Percentiles rank a stretch among this genome's conserved stretches.
These are phyloP conservation scores for Bombus ignitus DNA, from an alignment of 1,140 invertebrate species.

Conservation along the genomic window DNA sequence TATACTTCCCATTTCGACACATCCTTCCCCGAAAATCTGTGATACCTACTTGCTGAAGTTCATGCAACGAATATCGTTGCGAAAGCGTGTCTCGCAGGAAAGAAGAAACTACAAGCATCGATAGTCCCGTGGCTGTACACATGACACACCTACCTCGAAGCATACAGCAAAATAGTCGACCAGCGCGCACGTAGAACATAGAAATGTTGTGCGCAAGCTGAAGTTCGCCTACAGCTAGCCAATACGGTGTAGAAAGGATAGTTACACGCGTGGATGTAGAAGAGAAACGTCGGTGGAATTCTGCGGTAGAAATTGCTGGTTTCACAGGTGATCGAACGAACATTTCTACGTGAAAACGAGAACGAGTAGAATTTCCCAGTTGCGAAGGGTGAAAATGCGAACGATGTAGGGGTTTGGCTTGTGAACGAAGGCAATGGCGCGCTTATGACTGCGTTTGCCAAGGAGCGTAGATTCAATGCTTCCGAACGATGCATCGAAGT, in stretches of 20 bases:
- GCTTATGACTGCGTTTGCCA: neutral
- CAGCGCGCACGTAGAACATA: neutral
- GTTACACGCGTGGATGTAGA: too few species aligned
- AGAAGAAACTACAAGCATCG: too few species aligned
- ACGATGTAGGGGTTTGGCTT: neutral
- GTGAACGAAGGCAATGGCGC: neutral
- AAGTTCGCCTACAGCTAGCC: too few species aligned
- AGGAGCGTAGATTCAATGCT: neutral
- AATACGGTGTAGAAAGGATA: neutral
- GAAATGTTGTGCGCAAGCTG: too few species aligned
- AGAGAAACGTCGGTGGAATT: neutral
- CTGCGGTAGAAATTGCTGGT: neutral
- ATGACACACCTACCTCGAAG: too few species aligned
- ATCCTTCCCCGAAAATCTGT: too few species aligned
- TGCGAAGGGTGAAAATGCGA: neutral
- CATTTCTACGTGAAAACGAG: conserved; percentile 4
- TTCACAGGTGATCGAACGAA: conserved; percentile 21
- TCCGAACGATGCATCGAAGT: neutral
- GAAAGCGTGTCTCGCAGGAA: too few species aligned
- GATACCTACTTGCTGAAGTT: too few species aligned
- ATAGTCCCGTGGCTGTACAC: too few species aligned
- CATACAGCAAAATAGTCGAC: too few species aligned
- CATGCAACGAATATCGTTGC: too few species aligned
- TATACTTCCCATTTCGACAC: too few species aligned
- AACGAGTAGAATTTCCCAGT: conserved; percentile 1